Base-by-base conservation (phyloP, 2,797 vertebrate genomes). In the Nothura maculosa region DNA sequence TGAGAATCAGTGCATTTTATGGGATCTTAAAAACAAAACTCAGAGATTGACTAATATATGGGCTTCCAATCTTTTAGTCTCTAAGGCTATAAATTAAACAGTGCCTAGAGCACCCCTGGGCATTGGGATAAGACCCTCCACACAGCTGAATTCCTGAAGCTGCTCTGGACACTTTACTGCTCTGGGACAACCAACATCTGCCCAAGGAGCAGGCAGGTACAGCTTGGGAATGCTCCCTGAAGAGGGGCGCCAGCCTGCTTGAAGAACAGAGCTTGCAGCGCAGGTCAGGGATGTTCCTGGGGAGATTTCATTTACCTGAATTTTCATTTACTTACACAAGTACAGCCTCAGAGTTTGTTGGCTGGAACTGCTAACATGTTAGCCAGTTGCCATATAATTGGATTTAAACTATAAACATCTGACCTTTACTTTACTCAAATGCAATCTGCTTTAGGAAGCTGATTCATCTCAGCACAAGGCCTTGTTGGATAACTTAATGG, bases 1-100 rank as follows among this genome's bases (percentile, higher is more conserved):
- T 18, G 84, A 86, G 38, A n/a, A n/a, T 10, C 63, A 76, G n/a
- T 20, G 4, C 48, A 38, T 64, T 50, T 84, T n/a, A 64, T 3
- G 4, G 47, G 66, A 96, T 55, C 19, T 76, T 66, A 24, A 77
- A 91, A 81, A 12, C 14, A 81, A 81, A 95, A 77, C n/a, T 48
- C 50, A 76, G 47, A 90, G 15, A 67, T 14, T 6, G 27, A 64
- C 0, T 72, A 60, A 55, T 5, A 72, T 73, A 73, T 0, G 30
- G 57, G 3, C 20, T 82, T 75, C 63, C 32, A 21, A 10, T 67
- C 55, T 93, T 79, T 66, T n/a, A 58, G 0, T 20, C 45, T 79
- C 42, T 45, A 86, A 88, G 21, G 11, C 30, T 36, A 64, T 30
- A 60, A 84, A 81, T 58, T 63, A 32, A 79, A 7, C 63, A 84